A percentile compares a stretch with the other conserved stretches of the same genome.
These are phyloP conservation scores for Sclerodermus sp. DNA, from an alignment of 2,888 invertebrate species.

Conservation along the genomic window DNA sequence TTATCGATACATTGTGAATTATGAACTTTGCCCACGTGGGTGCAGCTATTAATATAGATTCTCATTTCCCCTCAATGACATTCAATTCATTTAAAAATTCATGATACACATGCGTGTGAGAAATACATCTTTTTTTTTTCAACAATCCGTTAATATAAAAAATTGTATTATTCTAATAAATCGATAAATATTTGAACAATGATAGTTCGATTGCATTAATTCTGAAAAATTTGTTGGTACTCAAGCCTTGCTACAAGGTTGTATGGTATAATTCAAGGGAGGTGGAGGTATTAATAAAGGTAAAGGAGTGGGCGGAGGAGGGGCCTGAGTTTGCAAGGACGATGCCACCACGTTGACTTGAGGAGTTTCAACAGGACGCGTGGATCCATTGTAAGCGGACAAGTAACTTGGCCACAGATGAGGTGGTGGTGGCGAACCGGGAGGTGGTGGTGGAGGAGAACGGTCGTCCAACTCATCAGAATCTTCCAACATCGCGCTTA, in stretches of 20 bases:
- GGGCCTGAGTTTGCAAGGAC: slow-evolving; percentile 26
- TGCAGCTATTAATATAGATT: too few species aligned
- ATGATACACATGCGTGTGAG: too few species aligned
- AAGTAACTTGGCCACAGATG: slow-evolving; percentile 60
- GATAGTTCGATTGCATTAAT: too few species aligned
- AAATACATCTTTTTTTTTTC: too few species aligned
- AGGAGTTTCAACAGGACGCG: slow-evolving; percentile 16
- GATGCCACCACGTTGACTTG: slow-evolving; percentile 17
- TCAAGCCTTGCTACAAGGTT: slow-evolving; percentile 53
- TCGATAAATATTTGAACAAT: too few species aligned
- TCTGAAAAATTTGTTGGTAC: not conserved
- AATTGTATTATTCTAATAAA: too few species aligned
- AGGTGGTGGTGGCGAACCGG: slow-evolving; percentile 63
- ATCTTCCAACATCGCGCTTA: slow-evolving; percentile 55
- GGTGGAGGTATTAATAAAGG: slow-evolving; percentile 53
- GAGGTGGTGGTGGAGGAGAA: slow-evolving; percentile 65
- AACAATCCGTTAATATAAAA: too few species aligned
- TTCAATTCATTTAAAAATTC: too few species aligned
- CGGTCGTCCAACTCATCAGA: slow-evolving; percentile 61
- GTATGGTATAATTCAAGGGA: slow-evolving; percentile 52
- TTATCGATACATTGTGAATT: too few species aligned
- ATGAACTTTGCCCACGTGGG: too few species aligned
- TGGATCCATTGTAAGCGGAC: slow-evolving; percentile 39
- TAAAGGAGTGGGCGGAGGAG: slow-evolving; percentile 54
- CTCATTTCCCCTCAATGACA: too few species aligned